These are phyloP conservation scores for Heteromyza rotundicornis DNA, from an alignment of 2,888 invertebrate genomes.

Conservation along the genomic window DNA sequence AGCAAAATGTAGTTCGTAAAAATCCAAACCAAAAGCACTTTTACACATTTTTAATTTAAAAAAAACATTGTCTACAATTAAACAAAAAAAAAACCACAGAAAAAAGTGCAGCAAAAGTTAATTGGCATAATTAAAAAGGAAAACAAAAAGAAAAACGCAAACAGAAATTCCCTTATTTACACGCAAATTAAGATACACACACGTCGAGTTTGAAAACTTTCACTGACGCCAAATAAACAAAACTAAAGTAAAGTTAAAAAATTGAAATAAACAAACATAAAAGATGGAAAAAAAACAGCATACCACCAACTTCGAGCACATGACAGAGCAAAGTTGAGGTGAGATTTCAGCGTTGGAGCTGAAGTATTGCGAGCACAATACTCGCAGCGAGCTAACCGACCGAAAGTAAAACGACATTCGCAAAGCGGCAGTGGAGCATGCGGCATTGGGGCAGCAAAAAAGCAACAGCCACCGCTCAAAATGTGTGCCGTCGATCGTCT, in stretches of 20 bases:
- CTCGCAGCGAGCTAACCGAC: too few relatives aligned
- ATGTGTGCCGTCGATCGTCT: too few relatives aligned
- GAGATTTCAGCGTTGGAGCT: too few relatives aligned
- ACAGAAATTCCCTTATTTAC: constrained; percentile 13
- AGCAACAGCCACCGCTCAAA: background rate
- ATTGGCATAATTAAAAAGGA: constrained; percentile 20
- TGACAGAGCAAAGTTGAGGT: too few relatives aligned
- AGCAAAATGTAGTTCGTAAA: too few relatives aligned
- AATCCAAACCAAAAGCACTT: too few relatives aligned
- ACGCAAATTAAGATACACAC: constrained; percentile 21
- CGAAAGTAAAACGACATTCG: constrained; percentile 16
- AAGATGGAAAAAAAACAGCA: background rate
- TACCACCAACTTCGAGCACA: too few relatives aligned
- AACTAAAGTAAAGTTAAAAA: background rate
- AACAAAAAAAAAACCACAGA: constrained; percentile 4
- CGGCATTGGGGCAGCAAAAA: background rate
- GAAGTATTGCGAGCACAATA: too few relatives aligned
- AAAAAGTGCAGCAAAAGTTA: background rate
- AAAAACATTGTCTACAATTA: too few relatives aligned
- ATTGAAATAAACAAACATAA: background rate
- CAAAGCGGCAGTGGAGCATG: too few relatives aligned
- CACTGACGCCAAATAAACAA: constrained; percentile 45
- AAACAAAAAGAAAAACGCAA: background rate
- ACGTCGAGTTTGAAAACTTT: constrained; percentile 44
- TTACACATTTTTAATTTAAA: too few relatives aligned